phyloP scores from a whole-genome alignment of 2,113 vertebrate species.

The Podarcis muralis region DNA sequence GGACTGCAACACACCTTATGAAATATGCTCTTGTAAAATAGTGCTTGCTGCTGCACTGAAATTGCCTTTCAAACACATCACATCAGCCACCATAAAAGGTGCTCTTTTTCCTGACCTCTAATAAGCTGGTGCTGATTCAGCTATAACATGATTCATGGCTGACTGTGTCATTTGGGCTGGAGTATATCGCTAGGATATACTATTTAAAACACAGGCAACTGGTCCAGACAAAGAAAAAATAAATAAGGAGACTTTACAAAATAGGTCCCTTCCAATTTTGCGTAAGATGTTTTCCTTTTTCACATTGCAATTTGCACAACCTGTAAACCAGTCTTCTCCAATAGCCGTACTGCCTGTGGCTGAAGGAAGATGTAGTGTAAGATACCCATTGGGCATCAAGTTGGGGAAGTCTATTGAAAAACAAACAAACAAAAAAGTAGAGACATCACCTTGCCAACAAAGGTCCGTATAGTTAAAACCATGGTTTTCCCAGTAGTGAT shows the following conservation, averaged over 20 bases:
- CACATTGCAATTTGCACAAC: not conserved
- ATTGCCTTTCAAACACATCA: not conserved
- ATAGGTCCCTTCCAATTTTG: conserved; percentile 29
- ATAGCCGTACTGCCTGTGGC: no score
- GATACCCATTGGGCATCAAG: fast-evolving
- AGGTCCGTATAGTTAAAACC: no score
- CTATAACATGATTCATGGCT: conserved; percentile 20
- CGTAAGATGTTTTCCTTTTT: conserved; percentile 11
- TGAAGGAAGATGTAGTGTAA: no score
- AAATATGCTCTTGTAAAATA: not conserved
- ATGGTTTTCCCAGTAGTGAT: no score
- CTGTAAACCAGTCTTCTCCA: no score
- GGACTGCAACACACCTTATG: not conserved
- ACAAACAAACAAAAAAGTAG: not conserved
- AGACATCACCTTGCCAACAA: no score
- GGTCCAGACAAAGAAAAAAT: not conserved
- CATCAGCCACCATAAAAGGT: conserved; percentile 1
- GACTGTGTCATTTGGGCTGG: not conserved
- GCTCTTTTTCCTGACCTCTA: conserved; percentile 9
- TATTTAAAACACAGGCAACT: conserved; percentile 22
- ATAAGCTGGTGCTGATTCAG: conserved; percentile 28
- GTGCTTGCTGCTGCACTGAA: not conserved
- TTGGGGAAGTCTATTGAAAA: not conserved
- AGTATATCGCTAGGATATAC: not conserved
- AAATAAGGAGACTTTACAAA: not conserved